phyloP scores from a whole-genome alignment of 2,797 vertebrate genomes.

The Emys orbicularis region DNA sequence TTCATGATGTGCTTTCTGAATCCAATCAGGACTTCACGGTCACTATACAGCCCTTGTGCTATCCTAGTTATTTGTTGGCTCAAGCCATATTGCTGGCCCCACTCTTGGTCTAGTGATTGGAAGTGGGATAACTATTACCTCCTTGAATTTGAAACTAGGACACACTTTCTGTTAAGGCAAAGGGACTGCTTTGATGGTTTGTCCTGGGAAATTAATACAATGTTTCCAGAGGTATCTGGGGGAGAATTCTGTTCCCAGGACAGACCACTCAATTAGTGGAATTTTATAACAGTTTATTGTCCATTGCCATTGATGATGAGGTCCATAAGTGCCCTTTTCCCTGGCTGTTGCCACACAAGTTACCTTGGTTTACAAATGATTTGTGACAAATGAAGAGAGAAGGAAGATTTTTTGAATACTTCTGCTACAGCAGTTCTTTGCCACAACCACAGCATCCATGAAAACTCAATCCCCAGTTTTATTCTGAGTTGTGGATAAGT shows the following conservation, averaged over 20 bases:
- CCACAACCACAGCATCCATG: background rate
- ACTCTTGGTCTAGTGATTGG: background rate
- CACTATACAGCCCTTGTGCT: background rate
- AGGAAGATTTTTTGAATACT: background rate
- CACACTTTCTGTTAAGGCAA: background rate
- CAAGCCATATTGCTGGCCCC: background rate
- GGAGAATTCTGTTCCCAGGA: background rate
- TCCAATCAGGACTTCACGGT: background rate
- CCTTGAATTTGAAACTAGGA: background rate
- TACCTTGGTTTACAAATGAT: background rate
- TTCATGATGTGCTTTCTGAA: background rate
- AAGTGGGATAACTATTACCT: background rate
- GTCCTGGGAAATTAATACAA: background rate
- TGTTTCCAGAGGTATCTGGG: background rate
- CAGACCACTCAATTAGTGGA: background rate
- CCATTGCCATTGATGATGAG: background rate
- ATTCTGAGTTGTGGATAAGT: background rate
- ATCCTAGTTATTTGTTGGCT: background rate
- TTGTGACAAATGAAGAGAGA: background rate
- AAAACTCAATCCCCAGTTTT: background rate
- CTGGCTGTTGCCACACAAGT: background rate
- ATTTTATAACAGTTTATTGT: background rate
- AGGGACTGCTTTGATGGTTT: background rate
- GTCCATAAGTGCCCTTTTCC: background rate
- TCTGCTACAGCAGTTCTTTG: background rate